Base-by-base conservation (phyloP, 2,888 invertebrate species). In the Lamproptera curius region DNA sequence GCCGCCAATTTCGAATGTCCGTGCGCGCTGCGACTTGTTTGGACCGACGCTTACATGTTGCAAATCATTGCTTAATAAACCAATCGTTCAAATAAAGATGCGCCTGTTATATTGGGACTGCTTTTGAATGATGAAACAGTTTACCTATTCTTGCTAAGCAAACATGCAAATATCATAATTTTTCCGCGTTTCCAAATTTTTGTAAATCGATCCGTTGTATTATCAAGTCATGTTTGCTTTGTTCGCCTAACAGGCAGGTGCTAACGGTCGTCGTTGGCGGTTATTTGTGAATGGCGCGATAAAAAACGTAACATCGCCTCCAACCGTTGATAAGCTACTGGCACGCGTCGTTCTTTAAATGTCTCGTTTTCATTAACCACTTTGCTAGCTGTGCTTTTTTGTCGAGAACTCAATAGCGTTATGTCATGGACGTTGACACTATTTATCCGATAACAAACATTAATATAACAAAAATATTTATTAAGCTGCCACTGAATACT, bases 251-350 rank as follows among this genome's bases (percentile, higher is more conserved):
- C 50, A 60, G 64, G 74, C 85, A 85, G 85, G 81, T 84, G 84
- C 53, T 81, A 86, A 86, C 86, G 85, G 86, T 75, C 65, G 56
- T 56, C 44, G 50, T 55, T 71, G 85, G 73, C 86, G 79, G 86
- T 85, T 85, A 81, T 70, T 75, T 65, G 71, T 81, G 73, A 82
- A 81, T 79, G 71, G 60, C 63, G 52, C 56, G 63, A 69, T 74
- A 83, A 85, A 85, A 85, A 84, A 73, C 65, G 41, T 26, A 17
- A 26, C 67, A n/a, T n/a, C 61, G 61, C 58, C 57, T 60, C 65
- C 68, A 65, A 73, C 76, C 70, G 74, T 70, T 72, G 68, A 68
- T 69, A 65, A 63, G 54, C 62, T 50, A 51, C 63, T 67, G 61
- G 76, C 75, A 71, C 70, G 70, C 65, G 71, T 57, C 55, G 53